Conservation (phyloP, 1,140 invertebrate genomes). For the Triops longicaudatus region DNA sequence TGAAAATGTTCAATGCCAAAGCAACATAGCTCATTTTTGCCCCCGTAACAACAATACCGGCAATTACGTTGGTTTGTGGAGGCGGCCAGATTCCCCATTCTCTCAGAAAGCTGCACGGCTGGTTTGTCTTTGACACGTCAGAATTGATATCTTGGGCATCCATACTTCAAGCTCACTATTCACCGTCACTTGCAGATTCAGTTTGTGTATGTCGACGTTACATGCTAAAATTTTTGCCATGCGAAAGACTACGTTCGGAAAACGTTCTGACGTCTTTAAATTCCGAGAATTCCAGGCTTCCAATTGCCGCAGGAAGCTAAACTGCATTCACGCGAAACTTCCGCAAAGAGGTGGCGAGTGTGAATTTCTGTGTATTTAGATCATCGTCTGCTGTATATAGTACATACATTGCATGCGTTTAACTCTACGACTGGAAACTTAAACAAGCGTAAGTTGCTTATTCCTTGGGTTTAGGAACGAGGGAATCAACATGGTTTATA, state of each 20-base stretch:
- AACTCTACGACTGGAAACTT: background rate
- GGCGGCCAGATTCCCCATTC: constrained; percentile 5
- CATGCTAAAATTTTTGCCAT: too few relatives aligned
- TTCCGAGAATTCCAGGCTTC: too few relatives aligned
- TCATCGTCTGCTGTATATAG: background rate
- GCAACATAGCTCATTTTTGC: background rate
- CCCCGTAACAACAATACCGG: background rate
- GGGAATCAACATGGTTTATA: constrained; percentile 42
- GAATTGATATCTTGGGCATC: background rate
- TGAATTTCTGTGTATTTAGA: background rate
- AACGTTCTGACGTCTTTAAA: too few relatives aligned
- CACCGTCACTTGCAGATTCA: too few relatives aligned
- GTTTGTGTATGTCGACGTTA: too few relatives aligned
- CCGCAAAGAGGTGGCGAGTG: too few relatives aligned
- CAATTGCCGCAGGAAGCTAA: too few relatives aligned
- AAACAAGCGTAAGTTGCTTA: background rate
- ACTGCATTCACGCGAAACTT: too few relatives aligned
- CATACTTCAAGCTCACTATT: background rate
- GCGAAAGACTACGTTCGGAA: too few relatives aligned
- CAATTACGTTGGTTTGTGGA: background rate
- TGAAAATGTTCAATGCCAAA: background rate
- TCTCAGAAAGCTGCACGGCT: background rate
- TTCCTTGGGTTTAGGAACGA: background rate
- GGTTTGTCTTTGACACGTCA: background rate
- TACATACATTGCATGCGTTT: background rate